Conservation (phyloP, 1,140 invertebrate genomes). For the Drosophila sturtevanti region DNA sequence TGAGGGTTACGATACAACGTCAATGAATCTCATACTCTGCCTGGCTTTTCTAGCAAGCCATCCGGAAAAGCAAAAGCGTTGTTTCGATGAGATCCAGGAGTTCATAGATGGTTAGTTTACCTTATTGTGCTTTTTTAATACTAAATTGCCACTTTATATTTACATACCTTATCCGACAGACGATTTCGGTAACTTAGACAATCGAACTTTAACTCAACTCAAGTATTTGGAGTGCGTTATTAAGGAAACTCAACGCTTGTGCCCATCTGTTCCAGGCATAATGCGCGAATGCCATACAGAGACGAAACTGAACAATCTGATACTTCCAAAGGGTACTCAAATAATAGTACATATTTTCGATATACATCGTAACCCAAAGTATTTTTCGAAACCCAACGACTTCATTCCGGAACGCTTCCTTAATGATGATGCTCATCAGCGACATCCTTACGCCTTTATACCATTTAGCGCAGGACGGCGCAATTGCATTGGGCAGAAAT, state of each 20-base stretch:
- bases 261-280: slow-evolving; percentile 87
- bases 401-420: slow-evolving; percentile 90
- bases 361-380: slow-evolving; percentile 84
- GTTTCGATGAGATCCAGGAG: slow-evolving; percentile 82
- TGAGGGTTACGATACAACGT: slow-evolving; percentile 89
- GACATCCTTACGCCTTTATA: slow-evolving; percentile 83
- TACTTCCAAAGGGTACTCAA: slow-evolving; percentile 83
- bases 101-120: slow-evolving; percentile 11
- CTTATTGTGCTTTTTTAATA: background rate
- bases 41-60: slow-evolving; percentile 85
- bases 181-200: slow-evolving; percentile 68
- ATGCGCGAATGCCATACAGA: slow-evolving; percentile 84
- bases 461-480: slow-evolving; percentile 83
- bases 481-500: slow-evolving; percentile 78
- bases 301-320: slow-evolving; percentile 68
- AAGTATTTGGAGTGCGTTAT: slow-evolving; percentile 86
- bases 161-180: slow-evolving; percentile 16
- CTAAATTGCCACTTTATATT: background rate
- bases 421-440: slow-evolving; percentile 84
- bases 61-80: slow-evolving; percentile 85
- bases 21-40: slow-evolving; percentile 84
- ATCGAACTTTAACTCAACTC: slow-evolving; percentile 84
- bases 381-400: slow-evolving; percentile 87
- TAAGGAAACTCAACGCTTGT: slow-evolving; percentile 86
- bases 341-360: slow-evolving; percentile 83